These are phyloP conservation scores for Anguilla rostrata DNA, from an alignment of 2,113 vertebrate species.

Conservation along the genomic window DNA sequence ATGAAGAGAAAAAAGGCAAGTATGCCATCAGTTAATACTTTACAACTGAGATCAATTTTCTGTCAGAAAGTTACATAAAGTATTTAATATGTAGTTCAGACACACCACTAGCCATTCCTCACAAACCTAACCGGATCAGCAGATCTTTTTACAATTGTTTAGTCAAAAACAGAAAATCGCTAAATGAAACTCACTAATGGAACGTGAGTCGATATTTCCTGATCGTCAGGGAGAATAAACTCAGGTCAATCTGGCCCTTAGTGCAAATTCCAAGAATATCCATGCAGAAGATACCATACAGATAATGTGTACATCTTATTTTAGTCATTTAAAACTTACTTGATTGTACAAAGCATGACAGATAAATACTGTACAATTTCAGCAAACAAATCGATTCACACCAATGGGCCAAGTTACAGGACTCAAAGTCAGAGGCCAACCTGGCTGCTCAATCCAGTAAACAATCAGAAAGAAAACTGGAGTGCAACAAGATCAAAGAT, in stretches of 20 bases:
- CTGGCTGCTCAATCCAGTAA: background rate
- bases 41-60: background rate
- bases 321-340: background rate
- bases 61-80: background rate
- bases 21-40: conserved; percentile 10
- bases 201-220: background rate
- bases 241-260: background rate
- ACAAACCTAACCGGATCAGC: background rate
- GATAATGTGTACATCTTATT: background rate
- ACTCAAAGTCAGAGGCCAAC: background rate
- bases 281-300: background rate
- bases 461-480: background rate
- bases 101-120: background rate
- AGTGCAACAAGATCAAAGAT: conserved; percentile 9
- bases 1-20: background rate
- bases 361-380: conserved; percentile 29
- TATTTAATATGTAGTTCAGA: background rate
- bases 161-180: background rate
- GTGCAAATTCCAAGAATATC: background rate
- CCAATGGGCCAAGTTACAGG: background rate
- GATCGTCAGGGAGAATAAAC: background rate
- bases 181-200: background rate
- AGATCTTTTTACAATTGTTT: background rate
- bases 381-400: conserved; percentile 13
- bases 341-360: conserved; percentile 15